Conservation (phyloP, 92 coral and sea anemone genomes). For the Umimayanthus kanabou region DNA sequence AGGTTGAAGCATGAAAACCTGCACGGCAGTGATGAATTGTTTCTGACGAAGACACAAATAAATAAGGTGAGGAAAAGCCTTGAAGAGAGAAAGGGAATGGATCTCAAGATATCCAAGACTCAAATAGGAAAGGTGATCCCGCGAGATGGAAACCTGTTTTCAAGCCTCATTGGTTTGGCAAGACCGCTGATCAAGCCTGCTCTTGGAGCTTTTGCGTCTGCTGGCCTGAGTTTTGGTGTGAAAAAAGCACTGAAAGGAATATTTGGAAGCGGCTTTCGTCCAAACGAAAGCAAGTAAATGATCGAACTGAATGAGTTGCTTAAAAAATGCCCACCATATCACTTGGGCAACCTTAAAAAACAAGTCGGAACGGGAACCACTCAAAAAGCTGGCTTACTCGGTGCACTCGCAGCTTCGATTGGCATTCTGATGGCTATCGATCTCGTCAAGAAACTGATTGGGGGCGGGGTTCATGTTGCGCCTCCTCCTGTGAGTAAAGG, state of each 20-base stretch:
- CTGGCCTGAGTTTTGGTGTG: background rate
- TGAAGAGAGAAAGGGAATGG: background rate
- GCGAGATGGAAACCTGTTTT: background rate
- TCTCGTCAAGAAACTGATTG: too few species aligned
- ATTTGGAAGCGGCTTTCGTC: background rate
- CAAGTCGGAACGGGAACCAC: background rate
- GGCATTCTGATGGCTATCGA: background rate
- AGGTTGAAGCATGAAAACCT: background rate
- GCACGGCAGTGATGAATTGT: too few species aligned
- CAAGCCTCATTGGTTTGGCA: background rate
- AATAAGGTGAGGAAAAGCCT: background rate
- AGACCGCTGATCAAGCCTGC: background rate
- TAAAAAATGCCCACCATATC: background rate
- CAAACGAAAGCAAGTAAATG: background rate
- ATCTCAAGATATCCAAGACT: background rate
- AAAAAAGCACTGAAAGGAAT: background rate
- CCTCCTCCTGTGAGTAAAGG: too few species aligned
- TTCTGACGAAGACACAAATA: background rate
- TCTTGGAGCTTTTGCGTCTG: background rate
- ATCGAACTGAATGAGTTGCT: background rate
- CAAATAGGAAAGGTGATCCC: background rate
- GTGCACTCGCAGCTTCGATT: background rate
- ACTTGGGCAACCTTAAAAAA: background rate
- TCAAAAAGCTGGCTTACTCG: background rate
- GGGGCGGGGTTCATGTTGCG: background rate